Conservation (phyloP, 1,140 invertebrate genomes). For the Anastatus disparis region DNA sequence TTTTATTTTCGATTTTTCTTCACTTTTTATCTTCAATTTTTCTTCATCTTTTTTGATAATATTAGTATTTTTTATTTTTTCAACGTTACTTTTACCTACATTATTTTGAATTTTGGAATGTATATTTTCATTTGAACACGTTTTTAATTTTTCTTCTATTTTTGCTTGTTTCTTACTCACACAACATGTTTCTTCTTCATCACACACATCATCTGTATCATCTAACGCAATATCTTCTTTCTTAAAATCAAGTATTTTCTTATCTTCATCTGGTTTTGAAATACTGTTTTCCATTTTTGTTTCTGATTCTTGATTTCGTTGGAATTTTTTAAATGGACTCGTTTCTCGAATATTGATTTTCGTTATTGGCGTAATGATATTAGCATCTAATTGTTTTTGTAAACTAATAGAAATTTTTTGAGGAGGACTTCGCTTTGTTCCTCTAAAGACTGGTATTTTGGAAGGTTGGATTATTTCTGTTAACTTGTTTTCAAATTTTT, state of each 20-base stretch:
- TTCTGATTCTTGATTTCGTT: background rate
- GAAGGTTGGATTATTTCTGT: conserved; percentile 41
- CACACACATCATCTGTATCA: background rate
- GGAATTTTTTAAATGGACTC: conserved; percentile 15
- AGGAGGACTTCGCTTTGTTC: conserved; percentile 42
- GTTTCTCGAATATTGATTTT: background rate
- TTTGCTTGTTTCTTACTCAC: background rate
- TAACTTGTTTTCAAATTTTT: background rate
- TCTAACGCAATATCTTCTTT: background rate
- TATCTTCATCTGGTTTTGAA: background rate
- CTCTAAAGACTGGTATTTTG: conserved; percentile 56
- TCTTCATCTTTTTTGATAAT: no score
- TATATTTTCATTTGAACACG: conserved; percentile 1
- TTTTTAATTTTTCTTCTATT: background rate
- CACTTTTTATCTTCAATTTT: background rate
- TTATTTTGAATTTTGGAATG: conserved; percentile 39
- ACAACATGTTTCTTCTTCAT: conserved; percentile 2
- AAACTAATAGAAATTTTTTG: conserved; percentile 49
- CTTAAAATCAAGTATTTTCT: background rate
- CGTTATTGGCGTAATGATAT: conserved; percentile 41
- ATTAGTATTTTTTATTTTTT: background rate
- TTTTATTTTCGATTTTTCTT: background rate
- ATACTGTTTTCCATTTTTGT: background rate
- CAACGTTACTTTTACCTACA: conserved; percentile 47
- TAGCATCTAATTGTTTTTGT: conserved; percentile 49